Percentiles rank a stretch among this genome's conserved stretches.
Conservation (phyloP, 1,140 invertebrate species). For the Drosophila obscura region DNA sequence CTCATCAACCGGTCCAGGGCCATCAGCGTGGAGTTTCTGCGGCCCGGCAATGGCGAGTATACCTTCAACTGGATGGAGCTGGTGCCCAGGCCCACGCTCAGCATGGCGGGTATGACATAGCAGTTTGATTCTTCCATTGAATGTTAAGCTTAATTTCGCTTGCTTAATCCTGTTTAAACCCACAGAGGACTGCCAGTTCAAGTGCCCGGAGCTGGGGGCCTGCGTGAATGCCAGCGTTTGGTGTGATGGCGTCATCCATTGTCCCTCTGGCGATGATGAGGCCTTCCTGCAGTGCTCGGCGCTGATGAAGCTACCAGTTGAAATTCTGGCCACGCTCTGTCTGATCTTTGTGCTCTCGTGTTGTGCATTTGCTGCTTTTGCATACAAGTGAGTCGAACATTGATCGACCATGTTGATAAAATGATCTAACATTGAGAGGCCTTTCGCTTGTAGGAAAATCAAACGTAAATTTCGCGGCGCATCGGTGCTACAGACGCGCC, state of each 20-base stretch:
- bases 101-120: constrained; percentile 66
- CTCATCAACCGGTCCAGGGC: constrained; percentile 86
- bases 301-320: constrained; percentile 88
- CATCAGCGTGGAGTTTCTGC: constrained; percentile 91
- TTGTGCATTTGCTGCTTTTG: constrained; percentile 79
- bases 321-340: constrained; percentile 87
- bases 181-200: constrained; percentile 89
- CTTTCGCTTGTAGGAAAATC: constrained; percentile 61
- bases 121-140: too few relatives aligned
- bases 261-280: constrained; percentile 95
- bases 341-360: constrained; percentile 82
- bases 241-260: constrained; percentile 94
- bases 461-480: constrained; percentile 87
- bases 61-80: constrained; percentile 93
- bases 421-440: not conserved
- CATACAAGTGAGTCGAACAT: constrained; percentile 71
- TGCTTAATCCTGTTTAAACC: not conserved
- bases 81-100: constrained; percentile 86
- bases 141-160: too few relatives aligned
- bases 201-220: constrained; percentile 93
- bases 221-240: constrained; percentile 94
- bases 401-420: not conserved
- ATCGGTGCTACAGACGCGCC: constrained; percentile 89
- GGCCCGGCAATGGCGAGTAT: constrained; percentile 89
- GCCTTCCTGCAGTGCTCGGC: constrained; percentile 91